Evolutionary conservation across 1,140 invertebrate species (phyloP), one percentile per base, ranked within the genome.

Genomic region (Aplysia californica): DNA sequence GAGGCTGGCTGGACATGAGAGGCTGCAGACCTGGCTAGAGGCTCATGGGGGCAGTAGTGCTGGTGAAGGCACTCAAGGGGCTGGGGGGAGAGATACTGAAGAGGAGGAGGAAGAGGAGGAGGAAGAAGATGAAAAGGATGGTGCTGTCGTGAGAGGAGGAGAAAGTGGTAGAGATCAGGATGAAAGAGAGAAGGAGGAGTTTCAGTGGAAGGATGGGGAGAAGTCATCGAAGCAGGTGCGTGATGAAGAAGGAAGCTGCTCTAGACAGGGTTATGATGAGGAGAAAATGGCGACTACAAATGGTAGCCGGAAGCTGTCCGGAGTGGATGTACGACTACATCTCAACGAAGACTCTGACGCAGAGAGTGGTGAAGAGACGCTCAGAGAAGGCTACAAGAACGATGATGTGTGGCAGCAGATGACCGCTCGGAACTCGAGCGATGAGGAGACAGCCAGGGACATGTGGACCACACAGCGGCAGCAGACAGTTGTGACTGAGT

Each of bases 1-100:
- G 29, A n/a, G n/a, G n/a, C 50, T 20, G n/a, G 23, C 18, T 35
- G 29, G 50, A 26, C 55, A 56, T n/a, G 50, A 26, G 1, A 6
- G 68, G 50, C 35, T 70, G 29, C 44, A 70, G 35, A 70, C 6
- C 10, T 70, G 68, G 68, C 38, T 70, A 23, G 31, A 70, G 50
- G 68, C 18, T 70, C 35, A 1, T 21, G 38, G 39, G 23, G 39
- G 1, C 31, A 29, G 39, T 33, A 20, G 10, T n/a, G n/a, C n/a
- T n/a, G n/a, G n/a, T n/a, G n/a, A n/a, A n/a, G n/a, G n/a, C n/a
- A 66, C 15, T 15, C 29, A 31, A 15, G 64, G 36, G 31, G 35
- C 15, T 33, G 20, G 15, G 20, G 64, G 21, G 35, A 20, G 6
- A 61, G 64, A 35, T 10, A 66, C 3, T 31, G 29, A 66, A 23